Conservation (phyloP, 2,113 vertebrate species). For the Acinonyx jubatus region DNA sequence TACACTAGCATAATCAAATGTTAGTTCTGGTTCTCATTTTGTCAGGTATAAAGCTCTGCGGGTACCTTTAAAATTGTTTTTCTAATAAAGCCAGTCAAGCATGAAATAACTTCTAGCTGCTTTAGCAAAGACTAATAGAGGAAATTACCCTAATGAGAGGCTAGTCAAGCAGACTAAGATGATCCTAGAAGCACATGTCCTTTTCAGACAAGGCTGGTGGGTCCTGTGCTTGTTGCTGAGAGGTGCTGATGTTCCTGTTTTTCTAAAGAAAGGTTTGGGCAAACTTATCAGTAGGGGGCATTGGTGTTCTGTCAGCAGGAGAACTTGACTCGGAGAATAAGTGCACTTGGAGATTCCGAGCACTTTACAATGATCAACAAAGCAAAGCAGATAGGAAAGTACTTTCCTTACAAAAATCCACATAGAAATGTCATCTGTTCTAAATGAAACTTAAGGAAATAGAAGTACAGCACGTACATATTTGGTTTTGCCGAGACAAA, state of each 20-base stretch:
- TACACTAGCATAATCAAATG: slow-evolving; percentile 53
- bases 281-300: slow-evolving; percentile 80
- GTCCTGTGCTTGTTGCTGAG: neutral
- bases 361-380: slow-evolving; percentile 75
- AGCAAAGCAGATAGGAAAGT: slow-evolving; percentile 52
- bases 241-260: neutral
- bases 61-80: slow-evolving; percentile 64
- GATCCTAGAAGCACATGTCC: neutral
- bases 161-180: slow-evolving; percentile 33
- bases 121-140: slow-evolving; percentile 59
- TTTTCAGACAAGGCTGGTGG: slow-evolving; percentile 10
- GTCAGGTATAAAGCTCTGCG: slow-evolving; percentile 52
- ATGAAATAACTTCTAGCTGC: slow-evolving; percentile 47
- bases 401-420: slow-evolving; percentile 66
- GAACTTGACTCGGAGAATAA: slow-evolving; percentile 48
- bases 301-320: slow-evolving; percentile 57
- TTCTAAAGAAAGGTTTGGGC: slow-evolving; percentile 1
- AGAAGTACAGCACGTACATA: slow-evolving; percentile 67
- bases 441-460: slow-evolving; percentile 62
- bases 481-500: slow-evolving; percentile 57
- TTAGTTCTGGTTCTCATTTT: slow-evolving; percentile 56
- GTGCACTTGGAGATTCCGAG: slow-evolving; percentile 41
- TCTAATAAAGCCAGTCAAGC: slow-evolving; percentile 59
- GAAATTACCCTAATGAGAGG: slow-evolving; percentile 63
- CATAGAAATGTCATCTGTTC: slow-evolving; percentile 64